Evolutionary conservation across 2,797 vertebrate species (phyloP), one percentile per base, ranked within the genome.

Genomic region (Pseudomugil tenellus): DNA sequence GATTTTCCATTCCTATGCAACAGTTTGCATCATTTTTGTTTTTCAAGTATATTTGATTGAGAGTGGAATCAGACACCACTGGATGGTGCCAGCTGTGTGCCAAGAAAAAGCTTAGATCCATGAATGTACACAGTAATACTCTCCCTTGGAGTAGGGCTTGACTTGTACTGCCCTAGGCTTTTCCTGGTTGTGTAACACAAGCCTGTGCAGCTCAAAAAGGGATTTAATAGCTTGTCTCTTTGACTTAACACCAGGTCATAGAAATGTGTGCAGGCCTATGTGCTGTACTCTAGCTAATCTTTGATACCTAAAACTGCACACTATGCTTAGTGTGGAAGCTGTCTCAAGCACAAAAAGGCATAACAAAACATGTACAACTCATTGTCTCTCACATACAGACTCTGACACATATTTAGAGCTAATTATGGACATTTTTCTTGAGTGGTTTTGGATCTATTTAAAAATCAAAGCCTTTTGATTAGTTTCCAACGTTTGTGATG

Each of bases 151-250:
- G 77, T 34, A 26, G 57, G 59, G 71, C 63, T 64, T 32, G 76
- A 74, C 80, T 86, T 71, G 35, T 79, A 72, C 31, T 34, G 80
- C 85, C 65, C 49, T 75, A 65, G 90, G 84, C 82, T 70, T 79
- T 84, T 89, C 83, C 80, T 79, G 83, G 73, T 83, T 72, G 73
- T 86, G 85, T 88, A 88, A 88, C 14, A 35, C 76, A 68, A 72
- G 66, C 63, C 78, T 80, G 79, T 85, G 72, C 66, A 77, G 77
- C 83, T 87, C 79, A 84, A 81, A 82, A 54, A 48, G 63, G 71
- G 84, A 85, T 84, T 85, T 86, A 85, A 88, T 84, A 79, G 76
- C 82, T 83, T 84, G 83, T 89, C 83, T 87, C 70, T 81, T 62
- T 73, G 79, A 85, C 72, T 91, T 84, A 72, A 81, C 68, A 56